Evolutionary conservation across 2,113 vertebrate species (phyloP), one percentile per base, ranked within the genome.

Genomic region (Chrysochloris asiatica): DNA sequence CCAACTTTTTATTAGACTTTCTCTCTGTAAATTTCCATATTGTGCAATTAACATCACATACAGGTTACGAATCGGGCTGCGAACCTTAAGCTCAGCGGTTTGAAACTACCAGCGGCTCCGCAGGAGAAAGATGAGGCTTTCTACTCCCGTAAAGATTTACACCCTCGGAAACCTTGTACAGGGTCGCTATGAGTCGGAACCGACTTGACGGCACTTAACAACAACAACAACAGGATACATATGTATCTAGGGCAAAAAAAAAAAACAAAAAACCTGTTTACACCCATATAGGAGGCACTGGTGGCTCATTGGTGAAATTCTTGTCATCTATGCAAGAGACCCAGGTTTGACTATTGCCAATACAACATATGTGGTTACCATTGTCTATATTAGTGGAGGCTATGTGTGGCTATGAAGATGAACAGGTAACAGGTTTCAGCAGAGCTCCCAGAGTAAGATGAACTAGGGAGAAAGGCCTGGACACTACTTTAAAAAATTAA

Each of bases 261-360:
- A n/a, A n/a, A 90, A 88, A 67, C 12, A 21, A 47, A 59, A 87
- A 17, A 3, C 65, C 88, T 81, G 81, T 86, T 83, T 92, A 86
- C 6, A 83, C 33, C 36, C 41, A 30, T 45, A 19, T 45, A 63
- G 2, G 61, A 63, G 33, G 33, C 33, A 67, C 63, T 67, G n/a
- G 16, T 67, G 28, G 14, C 8, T 67, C 63, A 36, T 33, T 17
- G n/a, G 63, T 67, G 14, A 19, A n/a, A 67, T 67, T 36, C 63
- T 67, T 6, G 33, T 6, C 63, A 30, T 67, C 63, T 33, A 36
- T 36, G 4, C 28, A 30, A 16, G 63, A 36, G 33, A 17, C 30
- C 13, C 33, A 4, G 14, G 63, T 65, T 65, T 1, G 33, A 65
- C 17, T n/a, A 11, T 24, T 33, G n/a, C 63, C 16, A 6, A 36